These are phyloP conservation scores for Lampris megalopsis DNA, from an alignment of 2,113 vertebrate genomes.

Conservation along the genomic window DNA sequence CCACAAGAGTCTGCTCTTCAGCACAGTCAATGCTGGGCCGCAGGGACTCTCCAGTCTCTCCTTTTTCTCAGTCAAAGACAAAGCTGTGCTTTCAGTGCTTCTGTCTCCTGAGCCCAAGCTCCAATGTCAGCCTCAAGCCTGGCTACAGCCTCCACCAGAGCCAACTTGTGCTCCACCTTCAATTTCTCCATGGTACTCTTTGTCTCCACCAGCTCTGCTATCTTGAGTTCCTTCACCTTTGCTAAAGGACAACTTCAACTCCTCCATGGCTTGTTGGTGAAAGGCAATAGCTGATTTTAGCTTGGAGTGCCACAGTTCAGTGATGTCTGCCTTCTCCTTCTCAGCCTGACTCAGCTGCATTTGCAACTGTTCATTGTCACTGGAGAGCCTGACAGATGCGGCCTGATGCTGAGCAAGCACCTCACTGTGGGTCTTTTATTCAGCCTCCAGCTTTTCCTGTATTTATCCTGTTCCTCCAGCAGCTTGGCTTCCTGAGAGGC, in stretches of 20 bases:
- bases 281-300: conserved; percentile 84
- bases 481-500: conserved; percentile 76
- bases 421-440: conserved; percentile 76
- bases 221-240: conserved; percentile 79
- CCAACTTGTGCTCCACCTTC: conserved; percentile 80
- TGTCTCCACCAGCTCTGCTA: conserved; percentile 80
- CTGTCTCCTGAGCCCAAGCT: conserved; percentile 76
- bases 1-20: conserved; percentile 71
- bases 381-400: conserved; percentile 78
- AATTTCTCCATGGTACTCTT: conserved; percentile 83
- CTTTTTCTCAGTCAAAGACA: conserved; percentile 81
- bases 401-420: conserved; percentile 79
- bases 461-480: conserved; percentile 71
- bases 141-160: conserved; percentile 77
- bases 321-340: conserved; percentile 84
- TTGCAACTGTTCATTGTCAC: conserved; percentile 85
- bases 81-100: conserved; percentile 79
- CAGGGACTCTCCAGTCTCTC: conserved; percentile 82
- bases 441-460: conserved; percentile 80
- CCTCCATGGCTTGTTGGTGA: conserved; percentile 82
- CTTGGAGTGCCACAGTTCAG: conserved; percentile 87
- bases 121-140: conserved; percentile 79
- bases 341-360: conserved; percentile 82
- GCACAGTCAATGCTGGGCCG: conserved; percentile 81
- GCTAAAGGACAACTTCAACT: conserved; percentile 76